Evolutionary conservation across 2,113 vertebrate species (phyloP), one percentile per base, ranked within the genome.

Genomic region (Rana temporaria): DNA sequence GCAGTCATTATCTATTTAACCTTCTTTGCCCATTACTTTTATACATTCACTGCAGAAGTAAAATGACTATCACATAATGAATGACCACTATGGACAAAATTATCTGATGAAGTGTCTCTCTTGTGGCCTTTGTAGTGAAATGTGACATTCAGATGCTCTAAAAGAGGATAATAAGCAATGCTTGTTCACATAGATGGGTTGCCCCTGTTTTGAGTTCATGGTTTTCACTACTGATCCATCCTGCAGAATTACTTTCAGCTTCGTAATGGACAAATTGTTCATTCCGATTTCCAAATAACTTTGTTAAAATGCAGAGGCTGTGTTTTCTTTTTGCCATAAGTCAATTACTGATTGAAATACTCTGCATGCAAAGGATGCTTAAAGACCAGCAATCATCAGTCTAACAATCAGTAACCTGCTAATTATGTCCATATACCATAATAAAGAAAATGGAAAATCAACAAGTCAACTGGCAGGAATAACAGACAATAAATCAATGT

Each of bases 1-100:
- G 76, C 59, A 63, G 63, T 53, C 79, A 81, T 81, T 81, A 81
- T 81, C 79, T 81, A 71, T 81, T 81, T 81, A 81, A 81, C 79
- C 67, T 81, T 81, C 79, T 57, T 81, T 63, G 57, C 67, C 57
- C 68, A 72, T 81, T 81, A 52, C 57, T 63, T 81, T 81, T 78
- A 63, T 53, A 71, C 68, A 71, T 22, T 63, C 20, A 72, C 63
- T 72, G 34, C 57, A 72, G 57, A 26, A 81, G 56, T 62, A 81
- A 72, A 80, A 80, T 62, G 55, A 80, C 56, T 63, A 81, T 71
- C 20, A 81, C 67, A 72, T 81, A 81, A 72, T 81, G 67, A 70
- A 81, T 72, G 68, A 72, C 79, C 79, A 81, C 67, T n/a, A 81
- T 30, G 59, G 79, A 81, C 26, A 70, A 20, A 72, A 71, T 81